Evolutionary conservation across 2,113 vertebrate genomes (phyloP), one percentile per base, ranked within the genome.

Genomic region (Dendrocopos noguchii): DNA sequence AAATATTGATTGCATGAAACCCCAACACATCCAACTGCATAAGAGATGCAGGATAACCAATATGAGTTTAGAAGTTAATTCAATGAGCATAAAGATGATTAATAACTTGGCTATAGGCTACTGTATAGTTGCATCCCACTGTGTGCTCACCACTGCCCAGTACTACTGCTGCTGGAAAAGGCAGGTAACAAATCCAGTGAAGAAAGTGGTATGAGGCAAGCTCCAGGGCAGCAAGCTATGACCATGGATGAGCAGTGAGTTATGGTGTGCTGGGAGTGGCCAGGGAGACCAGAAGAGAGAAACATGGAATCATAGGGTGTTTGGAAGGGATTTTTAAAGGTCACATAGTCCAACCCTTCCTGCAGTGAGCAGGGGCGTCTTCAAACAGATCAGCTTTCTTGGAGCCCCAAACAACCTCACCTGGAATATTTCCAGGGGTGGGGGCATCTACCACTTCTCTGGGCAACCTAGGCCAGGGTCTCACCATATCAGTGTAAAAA

Each of bases 211-310:
- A 5, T 3, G 33, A 60, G 64, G 63, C n/a, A 52, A 80, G 25
- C 7, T 47, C 46, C 42, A 76, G 61, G 46, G 42, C 76, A 94
- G 36, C 1, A 2, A 85, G 65, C 31, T 50, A 4, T 2, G 19
- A 66, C 22, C 31, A 31, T 0, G n/a, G 76, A 9, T 1, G 1
- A 81, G 60, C 12, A 13, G 42, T 7, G 20, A 84, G 12, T 7
- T 33, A 34, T 0, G 0, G 25, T 0, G 0, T 34, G 75, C 33
- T 75, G 72, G 15, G 34, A 75, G 59, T 1, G 10, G 46, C 42
- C 59, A 65, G 6, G 22, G 55, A 85, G 16, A 93, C 14, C 33
- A 34, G 28, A 66, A 63, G 34, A 57, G 29, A 57, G 29, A 57
- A 57, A 31, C 31, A 59, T 12, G 19, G 57, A 59, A 55, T 13